Evolutionary conservation across 1,140 invertebrate species (phyloP).

Genomic region (Euglossa dilemma): DNA sequence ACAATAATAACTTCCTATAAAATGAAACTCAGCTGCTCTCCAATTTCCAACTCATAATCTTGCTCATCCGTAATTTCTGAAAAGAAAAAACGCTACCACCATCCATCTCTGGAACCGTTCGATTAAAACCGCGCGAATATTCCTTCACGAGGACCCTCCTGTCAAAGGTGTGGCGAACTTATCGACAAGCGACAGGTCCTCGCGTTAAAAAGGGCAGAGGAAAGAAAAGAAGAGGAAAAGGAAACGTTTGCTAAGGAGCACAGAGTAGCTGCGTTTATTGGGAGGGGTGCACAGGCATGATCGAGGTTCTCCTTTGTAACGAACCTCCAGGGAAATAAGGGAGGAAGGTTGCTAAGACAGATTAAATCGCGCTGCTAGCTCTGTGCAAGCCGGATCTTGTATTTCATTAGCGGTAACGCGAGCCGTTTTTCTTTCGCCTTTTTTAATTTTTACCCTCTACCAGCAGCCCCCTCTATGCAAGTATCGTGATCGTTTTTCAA

Average conservation of each 20-base stretch:
- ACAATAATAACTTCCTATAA: too few relatives aligned
- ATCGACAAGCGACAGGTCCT: neutral
- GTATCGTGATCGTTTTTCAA: neutral
- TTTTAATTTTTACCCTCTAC: neutral
- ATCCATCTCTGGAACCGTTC: too few relatives aligned
- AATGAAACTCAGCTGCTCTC: too few relatives aligned
- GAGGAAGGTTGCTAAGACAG: slow-evolving; percentile 12
- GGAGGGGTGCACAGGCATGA: slow-evolving; percentile 7
- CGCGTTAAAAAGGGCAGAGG: neutral
- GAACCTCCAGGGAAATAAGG: slow-evolving; percentile 33
- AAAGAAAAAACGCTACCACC: too few relatives aligned
- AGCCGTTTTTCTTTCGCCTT: neutral
- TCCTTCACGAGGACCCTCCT: too few relatives aligned
- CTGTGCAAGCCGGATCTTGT: neutral
- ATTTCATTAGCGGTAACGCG: neutral
- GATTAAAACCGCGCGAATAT: too few relatives aligned
- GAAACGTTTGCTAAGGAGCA: slow-evolving; percentile 10
- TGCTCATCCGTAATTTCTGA: too few relatives aligned
- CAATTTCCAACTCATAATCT: too few relatives aligned
- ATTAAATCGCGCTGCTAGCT: neutral
- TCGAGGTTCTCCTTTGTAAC: neutral
- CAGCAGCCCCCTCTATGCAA: neutral
- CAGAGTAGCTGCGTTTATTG: neutral
- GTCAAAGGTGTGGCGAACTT: too few relatives aligned
- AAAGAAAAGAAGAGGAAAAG: neutral